phyloP scores from a whole-genome alignment of 2,888 invertebrate species.

The Cosmia pyralina region DNA sequence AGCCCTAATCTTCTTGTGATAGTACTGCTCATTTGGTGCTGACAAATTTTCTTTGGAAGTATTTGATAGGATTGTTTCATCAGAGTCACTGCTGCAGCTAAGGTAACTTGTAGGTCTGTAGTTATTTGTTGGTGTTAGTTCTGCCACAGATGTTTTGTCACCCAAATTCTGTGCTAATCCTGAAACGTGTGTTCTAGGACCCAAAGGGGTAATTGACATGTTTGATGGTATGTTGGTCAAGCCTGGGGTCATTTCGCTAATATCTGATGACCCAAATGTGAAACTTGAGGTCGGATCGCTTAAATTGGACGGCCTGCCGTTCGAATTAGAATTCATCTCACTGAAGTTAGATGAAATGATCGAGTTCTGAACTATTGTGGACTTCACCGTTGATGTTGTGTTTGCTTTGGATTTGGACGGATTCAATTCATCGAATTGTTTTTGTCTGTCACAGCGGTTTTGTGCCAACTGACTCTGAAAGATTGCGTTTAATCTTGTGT shows the following conservation, averaged over 20 bases:
- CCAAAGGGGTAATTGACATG: background rate
- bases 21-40: conserved; percentile 65
- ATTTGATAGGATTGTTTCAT: conserved; percentile 34
- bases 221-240: background rate
- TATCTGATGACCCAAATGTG: background rate
- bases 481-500: conserved; percentile 77
- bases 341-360: conserved; percentile 6
- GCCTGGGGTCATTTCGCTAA: background rate
- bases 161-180: background rate
- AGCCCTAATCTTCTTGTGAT: conserved; percentile 76
- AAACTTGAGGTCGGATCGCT: conserved; percentile 7
- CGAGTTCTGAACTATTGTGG: background rate
- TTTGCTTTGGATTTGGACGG: background rate
- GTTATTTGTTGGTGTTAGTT: background rate
- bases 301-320: background rate
- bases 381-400: background rate
- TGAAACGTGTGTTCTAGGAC: background rate
- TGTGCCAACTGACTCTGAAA: conserved; percentile 68
- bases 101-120: background rate
- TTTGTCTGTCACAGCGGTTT: conserved; percentile 13
- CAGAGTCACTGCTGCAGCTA: conserved; percentile 24
- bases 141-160: background rate
- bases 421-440: conserved; percentile 8
- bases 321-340: background rate
- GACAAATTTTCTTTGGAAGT: conserved; percentile 27